Evolutionary conservation across 2,113 vertebrate species (phyloP).

Genomic region (Pseudolaguvia tuberculata): DNA sequence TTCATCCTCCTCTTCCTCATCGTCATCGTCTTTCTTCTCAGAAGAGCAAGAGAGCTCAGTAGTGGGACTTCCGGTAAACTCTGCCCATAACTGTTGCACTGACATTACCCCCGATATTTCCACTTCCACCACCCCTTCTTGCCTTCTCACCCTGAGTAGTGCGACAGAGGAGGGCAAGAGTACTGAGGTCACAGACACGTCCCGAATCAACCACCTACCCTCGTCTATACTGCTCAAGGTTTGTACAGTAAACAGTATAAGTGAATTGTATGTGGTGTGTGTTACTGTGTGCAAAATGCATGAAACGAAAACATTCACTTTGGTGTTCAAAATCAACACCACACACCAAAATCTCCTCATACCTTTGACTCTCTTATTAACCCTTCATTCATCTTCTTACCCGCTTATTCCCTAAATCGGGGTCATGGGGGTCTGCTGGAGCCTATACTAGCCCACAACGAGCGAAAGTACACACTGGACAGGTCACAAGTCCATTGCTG

Average conservation of each 20-base stretch:
- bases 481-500: too few relatives aligned
- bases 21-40: constrained; percentile 56
- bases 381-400: too few relatives aligned
- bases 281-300: too few relatives aligned
- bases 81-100: constrained; percentile 57
- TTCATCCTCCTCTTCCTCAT: constrained; percentile 58
- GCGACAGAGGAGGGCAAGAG: constrained; percentile 57
- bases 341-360: too few relatives aligned
- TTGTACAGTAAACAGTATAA: constrained; percentile 39
- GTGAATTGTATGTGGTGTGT: neutral
- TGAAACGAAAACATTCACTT: too few relatives aligned
- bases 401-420: too few relatives aligned
- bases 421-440: too few relatives aligned
- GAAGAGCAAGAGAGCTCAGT: constrained; percentile 65
- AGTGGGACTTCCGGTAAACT: constrained; percentile 57
- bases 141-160: constrained; percentile 66
- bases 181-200: constrained; percentile 60
- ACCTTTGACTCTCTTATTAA: too few relatives aligned
- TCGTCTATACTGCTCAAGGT: constrained; percentile 96
- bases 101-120: constrained; percentile 36
- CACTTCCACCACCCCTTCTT: constrained; percentile 61
- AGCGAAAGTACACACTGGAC: too few relatives aligned
- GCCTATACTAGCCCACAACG: too few relatives aligned
- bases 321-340: too few relatives aligned
- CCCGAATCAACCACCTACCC: constrained; percentile 88